Evolutionary conservation across 2,113 vertebrate species (phyloP).

Genomic region (Prunella himalayana): DNA sequence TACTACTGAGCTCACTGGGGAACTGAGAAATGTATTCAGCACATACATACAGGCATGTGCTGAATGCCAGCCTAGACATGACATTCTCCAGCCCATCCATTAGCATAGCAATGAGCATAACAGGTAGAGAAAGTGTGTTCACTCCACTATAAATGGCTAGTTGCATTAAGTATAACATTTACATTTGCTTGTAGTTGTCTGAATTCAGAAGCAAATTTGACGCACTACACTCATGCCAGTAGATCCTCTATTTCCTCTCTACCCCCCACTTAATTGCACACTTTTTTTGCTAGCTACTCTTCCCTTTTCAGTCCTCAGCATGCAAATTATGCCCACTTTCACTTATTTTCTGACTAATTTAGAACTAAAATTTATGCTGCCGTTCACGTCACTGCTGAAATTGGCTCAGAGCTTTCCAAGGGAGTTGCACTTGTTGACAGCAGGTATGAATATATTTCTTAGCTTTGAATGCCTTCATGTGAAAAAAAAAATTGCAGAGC

Average conservation of each 20-base stretch:
- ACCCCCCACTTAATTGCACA: not conserved
- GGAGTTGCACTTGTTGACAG: constrained; percentile 67
- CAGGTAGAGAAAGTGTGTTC: constrained; percentile 11
- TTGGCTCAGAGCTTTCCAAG: constrained; percentile 62
- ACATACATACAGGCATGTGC: not conserved
- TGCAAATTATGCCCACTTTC: constrained; percentile 60
- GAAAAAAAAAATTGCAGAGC: constrained; percentile 65
- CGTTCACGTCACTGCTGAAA: constrained; percentile 57
- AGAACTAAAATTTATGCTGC: constrained; percentile 62
- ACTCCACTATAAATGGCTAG: constrained; percentile 23
- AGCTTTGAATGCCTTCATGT: constrained; percentile 52
- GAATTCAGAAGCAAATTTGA: constrained; percentile 47
- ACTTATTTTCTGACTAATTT: constrained; percentile 63
- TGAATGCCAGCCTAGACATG: not conserved
- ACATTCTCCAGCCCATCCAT: not conserved
- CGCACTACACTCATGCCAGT: not conserved
- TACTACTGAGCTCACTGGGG: not conserved
- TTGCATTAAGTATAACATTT: constrained; percentile 58
- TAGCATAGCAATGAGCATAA: not conserved
- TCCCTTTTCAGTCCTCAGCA: constrained; percentile 30
- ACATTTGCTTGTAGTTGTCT: constrained; percentile 53
- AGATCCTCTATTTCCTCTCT: not conserved
- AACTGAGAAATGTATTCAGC: not conserved
- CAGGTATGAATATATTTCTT: constrained; percentile 66
- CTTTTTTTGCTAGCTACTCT: constrained; percentile 28